Conservation (phyloP, 2,888 invertebrate genomes). For the Petrolisthes manimaculis region DNA sequence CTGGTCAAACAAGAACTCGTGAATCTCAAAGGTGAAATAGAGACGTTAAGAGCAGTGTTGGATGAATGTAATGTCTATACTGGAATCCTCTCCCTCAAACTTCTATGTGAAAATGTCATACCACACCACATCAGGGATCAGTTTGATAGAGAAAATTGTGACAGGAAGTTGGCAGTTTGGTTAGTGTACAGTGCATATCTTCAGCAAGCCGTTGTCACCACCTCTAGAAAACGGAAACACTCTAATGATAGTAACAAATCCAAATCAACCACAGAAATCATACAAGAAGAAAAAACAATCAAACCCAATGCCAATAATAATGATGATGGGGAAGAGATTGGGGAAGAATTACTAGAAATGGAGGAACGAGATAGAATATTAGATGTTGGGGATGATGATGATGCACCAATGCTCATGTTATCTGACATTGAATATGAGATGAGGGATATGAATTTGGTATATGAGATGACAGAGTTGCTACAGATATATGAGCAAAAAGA, state of each 20-base stretch:
- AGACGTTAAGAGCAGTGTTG: neutral
- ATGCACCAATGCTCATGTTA: neutral
- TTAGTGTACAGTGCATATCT: conserved; percentile 8
- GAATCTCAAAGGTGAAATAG: neutral
- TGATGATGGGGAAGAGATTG: conserved; percentile 35
- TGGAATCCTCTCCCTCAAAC: conserved; percentile 32
- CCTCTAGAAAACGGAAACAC: too few relatives aligned
- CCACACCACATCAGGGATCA: conserved; percentile 40
- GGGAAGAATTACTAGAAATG: conserved; percentile 40
- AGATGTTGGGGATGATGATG: conserved; percentile 31
- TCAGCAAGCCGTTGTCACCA: neutral
- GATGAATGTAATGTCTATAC: neutral
- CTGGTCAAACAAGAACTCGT: neutral
- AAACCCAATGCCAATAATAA: neutral
- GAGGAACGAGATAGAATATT: conserved; percentile 54
- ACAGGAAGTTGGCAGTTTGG: conserved; percentile 24
- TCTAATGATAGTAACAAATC: neutral
- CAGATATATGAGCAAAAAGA: neutral
- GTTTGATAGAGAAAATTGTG: neutral
- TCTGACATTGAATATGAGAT: neutral
- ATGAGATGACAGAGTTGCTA: neutral
- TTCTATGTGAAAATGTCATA: conserved; percentile 7
- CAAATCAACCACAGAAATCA: neutral
- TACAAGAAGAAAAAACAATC: neutral
- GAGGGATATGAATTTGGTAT: neutral